Base-by-base conservation (phyloP, 2,797 vertebrate species). In the Pangasius krempfi region DNA sequence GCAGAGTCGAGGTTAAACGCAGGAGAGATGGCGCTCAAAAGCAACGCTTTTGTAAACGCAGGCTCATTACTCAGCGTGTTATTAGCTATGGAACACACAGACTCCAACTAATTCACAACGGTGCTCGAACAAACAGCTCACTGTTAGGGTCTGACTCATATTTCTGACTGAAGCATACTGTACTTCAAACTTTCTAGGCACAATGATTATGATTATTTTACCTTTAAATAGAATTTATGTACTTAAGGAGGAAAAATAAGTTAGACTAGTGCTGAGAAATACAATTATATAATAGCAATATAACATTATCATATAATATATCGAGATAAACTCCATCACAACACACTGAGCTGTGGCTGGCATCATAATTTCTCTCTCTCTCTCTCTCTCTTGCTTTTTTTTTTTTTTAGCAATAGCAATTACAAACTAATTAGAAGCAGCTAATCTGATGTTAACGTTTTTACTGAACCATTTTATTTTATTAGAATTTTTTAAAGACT, bases 1-100 rank as follows among this genome's bases (percentile, higher is more conserved):
- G 68, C 66, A 33, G 44, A 83, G 86, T 44, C 20, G 40, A 72
- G 84, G 89, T 85, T 87, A 89, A 85, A 76, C 40, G 75, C 64
- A 30, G 86, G 83, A 87, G 81, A 87, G 76, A 44, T 1, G 20
- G 18, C 2, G 84, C 27, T 12, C 79, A 89, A 89, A 64, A 84
- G 60, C 54, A 3, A 25, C 1, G 25, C 62, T 86, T 85, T 30
- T 80, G 25, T 33, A 20, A 58, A 64, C 30, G 40, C 52, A 47
- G n/a, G 58, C 50, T 72, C 50, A 50, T 78, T 50, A 80, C 78
- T 76, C 56, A 4, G 62, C n/a, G 40, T 81, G 88, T 64, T 81
- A 89, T 86, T 86, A 89, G 10, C 40, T 2, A 52, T 30, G 1
- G 12, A 12, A 14, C 16, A 82, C 58, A 4, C 12, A 58, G 22